These are phyloP conservation scores for Halcyon senegalensis DNA, from an alignment of 2,113 vertebrate genomes.

Conservation along the genomic window DNA sequence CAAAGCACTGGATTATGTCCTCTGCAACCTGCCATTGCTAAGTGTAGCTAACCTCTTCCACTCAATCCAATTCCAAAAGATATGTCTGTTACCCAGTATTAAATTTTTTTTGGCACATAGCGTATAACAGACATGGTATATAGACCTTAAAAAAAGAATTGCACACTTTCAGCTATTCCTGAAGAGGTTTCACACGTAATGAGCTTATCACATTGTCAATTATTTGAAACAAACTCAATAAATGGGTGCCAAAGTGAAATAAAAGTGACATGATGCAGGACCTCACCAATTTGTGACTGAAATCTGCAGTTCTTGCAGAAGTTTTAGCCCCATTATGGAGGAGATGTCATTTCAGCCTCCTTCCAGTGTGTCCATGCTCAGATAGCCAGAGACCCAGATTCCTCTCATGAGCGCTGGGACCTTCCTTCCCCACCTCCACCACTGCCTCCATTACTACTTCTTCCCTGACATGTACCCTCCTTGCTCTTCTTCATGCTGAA, in stretches of 20 bases:
- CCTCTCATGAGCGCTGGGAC: fast-evolving
- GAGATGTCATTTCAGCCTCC: neutral
- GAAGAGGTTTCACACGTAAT: neutral
- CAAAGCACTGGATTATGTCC: neutral
- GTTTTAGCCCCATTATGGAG: fast-evolving
- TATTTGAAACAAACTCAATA: neutral
- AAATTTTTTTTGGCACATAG: neutral
- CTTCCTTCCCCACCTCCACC: neutral
- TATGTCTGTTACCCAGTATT: neutral
- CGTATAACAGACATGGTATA: neutral
- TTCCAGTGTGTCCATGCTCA: neutral
- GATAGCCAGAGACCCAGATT: neutral
- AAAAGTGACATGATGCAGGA: neutral
- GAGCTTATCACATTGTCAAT: neutral
- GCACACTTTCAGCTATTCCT: neutral
- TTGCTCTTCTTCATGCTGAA: neutral
- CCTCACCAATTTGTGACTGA: neutral
- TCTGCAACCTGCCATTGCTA: neutral
- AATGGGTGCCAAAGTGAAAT: neutral
- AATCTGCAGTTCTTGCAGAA: neutral
- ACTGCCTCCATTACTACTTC: neutral
- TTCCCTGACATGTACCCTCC: neutral
- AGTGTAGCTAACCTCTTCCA: neutral
- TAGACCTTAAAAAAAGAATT: neutral
- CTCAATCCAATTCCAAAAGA: neutral